Percentiles rank a stretch among this genome's conserved stretches.
Evolutionary conservation across 2,113 vertebrate genomes (phyloP).

Genomic region (Campylomormyrus numenius): DNA sequence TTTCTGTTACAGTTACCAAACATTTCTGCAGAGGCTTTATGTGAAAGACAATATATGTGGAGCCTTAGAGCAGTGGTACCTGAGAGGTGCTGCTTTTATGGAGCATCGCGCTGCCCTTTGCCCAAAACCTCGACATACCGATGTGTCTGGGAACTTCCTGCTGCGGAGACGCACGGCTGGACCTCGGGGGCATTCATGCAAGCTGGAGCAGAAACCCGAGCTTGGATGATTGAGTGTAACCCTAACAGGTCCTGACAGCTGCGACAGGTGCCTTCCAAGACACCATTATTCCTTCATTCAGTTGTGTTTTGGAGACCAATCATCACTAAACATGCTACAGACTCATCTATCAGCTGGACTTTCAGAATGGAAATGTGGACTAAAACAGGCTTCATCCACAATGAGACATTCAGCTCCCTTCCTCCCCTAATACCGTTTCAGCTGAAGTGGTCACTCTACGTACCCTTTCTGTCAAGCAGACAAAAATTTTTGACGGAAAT

Average conservation of each 20-base stretch:
- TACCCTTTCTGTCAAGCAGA: background rate
- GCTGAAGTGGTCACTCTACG: background rate
- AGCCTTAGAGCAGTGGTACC: background rate
- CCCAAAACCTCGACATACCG: background rate
- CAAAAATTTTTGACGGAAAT: background rate
- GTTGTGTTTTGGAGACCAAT: background rate
- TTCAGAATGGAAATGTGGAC: background rate
- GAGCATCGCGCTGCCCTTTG: background rate
- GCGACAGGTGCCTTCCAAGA: constrained; percentile 29
- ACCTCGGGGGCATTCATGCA: background rate
- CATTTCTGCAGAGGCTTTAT: background rate
- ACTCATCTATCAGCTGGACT: background rate
- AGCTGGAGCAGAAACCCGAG: background rate
- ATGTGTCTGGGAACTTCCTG: constrained; percentile 23
- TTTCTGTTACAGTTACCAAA: background rate
- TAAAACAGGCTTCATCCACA: background rate
- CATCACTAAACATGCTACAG: background rate
- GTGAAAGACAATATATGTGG: background rate
- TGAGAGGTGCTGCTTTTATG: background rate
- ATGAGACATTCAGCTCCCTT: background rate
- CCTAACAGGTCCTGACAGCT: constrained; percentile 33
- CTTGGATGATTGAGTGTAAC: constrained; percentile 32
- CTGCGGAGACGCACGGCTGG: constrained; percentile 2
- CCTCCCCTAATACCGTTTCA: background rate
- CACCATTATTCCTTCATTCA: background rate